Evolutionary conservation across 2,888 invertebrate species (phyloP).

Genomic region (Chydorus sphaericus): DNA sequence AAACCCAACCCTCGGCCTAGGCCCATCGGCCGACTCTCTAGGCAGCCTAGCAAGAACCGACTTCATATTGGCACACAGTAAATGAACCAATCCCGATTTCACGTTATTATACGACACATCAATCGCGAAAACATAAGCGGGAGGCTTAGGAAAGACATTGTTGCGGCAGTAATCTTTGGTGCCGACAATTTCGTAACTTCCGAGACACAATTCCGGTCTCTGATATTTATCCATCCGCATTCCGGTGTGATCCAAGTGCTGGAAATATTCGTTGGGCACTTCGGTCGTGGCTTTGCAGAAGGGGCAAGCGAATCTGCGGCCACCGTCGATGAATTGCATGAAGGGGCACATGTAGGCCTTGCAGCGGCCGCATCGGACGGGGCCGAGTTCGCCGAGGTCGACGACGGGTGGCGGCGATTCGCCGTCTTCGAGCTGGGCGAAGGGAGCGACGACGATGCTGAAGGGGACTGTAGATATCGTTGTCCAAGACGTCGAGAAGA

Average conservation of each 20-base stretch:
- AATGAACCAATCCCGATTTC: constrained; percentile 76
- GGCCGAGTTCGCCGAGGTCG: constrained; percentile 83
- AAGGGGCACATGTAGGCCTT: constrained; percentile 99
- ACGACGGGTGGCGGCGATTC: constrained; percentile 73
- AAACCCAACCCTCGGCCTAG: too few species aligned
- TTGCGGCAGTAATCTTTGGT: constrained; percentile 97
- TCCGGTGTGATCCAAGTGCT: constrained; percentile 82
- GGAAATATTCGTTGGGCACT: constrained; percentile 87
- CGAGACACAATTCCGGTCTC: constrained; percentile 82
- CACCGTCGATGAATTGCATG: constrained; percentile 98
- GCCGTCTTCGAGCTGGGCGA: constrained; percentile 56
- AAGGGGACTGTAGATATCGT: constrained; percentile 92
- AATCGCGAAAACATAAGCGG: constrained; percentile 88
- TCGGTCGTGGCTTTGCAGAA: constrained; percentile 93
- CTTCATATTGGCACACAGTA: constrained; percentile 76
- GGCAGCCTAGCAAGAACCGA: constrained; percentile 64
- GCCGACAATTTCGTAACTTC: constrained; percentile 90
- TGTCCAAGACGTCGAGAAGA: constrained; percentile 84
- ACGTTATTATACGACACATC: constrained; percentile 96
- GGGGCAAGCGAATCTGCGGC: constrained; percentile 84
- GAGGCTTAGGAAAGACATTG: constrained; percentile 74
- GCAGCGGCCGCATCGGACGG: constrained; percentile 90
- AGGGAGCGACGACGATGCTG: constrained; percentile 75
- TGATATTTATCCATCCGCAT: constrained; percentile 71
- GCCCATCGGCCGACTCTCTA: too few species aligned